Evolutionary conservation across 2,113 vertebrate genomes (phyloP).

Genomic region (Chamaea fasciata): DNA sequence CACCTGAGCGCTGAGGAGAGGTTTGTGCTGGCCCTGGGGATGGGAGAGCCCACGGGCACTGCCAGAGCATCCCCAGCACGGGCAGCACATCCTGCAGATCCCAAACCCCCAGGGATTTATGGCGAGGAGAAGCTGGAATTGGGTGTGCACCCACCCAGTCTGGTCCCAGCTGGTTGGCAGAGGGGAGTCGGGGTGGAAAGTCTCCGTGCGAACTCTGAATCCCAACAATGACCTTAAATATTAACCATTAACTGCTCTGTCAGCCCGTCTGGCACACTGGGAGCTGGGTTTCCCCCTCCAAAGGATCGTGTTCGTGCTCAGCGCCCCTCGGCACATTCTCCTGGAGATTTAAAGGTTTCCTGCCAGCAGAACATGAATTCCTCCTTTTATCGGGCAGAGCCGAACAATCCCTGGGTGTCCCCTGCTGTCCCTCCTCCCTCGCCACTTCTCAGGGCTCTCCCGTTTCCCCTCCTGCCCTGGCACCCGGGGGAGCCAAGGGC

Average conservation of each 20-base stretch:
- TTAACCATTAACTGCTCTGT: not conserved
- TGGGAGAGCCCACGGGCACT: fast-evolving
- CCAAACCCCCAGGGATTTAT: not conserved
- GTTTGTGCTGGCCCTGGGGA: not conserved
- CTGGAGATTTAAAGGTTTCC: slow-evolving; percentile 33
- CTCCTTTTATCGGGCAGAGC: slow-evolving; percentile 23
- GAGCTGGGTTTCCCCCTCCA: not conserved
- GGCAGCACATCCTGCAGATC: not conserved
- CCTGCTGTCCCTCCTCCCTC: not conserved
- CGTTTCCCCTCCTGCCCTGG: slow-evolving; percentile 14
- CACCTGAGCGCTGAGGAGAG: not conserved
- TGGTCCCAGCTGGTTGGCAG: not conserved
- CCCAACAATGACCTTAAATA: not conserved
- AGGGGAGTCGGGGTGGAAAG: not conserved
- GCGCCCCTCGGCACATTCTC: slow-evolving; percentile 40
- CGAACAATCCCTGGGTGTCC: slow-evolving; percentile 8
- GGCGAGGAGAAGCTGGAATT: not conserved
- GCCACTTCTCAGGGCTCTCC: slow-evolving; percentile 35
- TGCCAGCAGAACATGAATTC: slow-evolving; percentile 55
- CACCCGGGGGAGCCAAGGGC: not conserved
- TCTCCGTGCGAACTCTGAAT: not conserved
- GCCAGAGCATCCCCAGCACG: not conserved
- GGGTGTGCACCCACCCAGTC: not conserved
- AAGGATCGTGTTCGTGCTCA: not conserved
- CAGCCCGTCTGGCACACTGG: not conserved